These are phyloP conservation scores for Aphis gossypii DNA, from an alignment of 1,140 invertebrate genomes.

Conservation along the genomic window DNA sequence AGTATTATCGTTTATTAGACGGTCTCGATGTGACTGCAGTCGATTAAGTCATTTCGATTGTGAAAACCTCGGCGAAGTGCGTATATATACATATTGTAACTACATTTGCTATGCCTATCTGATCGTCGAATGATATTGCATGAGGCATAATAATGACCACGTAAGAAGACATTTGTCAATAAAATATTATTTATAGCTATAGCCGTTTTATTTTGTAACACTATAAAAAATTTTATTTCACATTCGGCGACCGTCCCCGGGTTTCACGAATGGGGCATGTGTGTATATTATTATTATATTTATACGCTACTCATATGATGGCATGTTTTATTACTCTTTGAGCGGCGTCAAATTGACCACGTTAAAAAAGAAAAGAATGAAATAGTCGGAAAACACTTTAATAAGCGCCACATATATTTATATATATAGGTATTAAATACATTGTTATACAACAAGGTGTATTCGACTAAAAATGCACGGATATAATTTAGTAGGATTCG, in stretches of 20 bases:
- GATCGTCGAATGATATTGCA: background rate
- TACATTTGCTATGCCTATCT: background rate
- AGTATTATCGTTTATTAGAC: background rate
- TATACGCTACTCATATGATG: background rate
- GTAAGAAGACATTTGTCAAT: conserved; percentile 18
- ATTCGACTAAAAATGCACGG: background rate
- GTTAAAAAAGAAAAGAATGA: background rate
- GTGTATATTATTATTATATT: conserved; percentile 8
- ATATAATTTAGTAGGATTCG: background rate
- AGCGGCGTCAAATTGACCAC: background rate
- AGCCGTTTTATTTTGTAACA: background rate
- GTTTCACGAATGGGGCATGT: background rate
- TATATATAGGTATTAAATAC: background rate
- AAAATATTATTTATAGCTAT: background rate
- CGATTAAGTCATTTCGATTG: background rate
- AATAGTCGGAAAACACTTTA: background rate
- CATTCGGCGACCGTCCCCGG: background rate
- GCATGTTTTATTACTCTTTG: background rate
- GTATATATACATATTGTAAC: too few relatives aligned
- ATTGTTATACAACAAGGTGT: background rate
- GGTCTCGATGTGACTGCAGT: background rate
- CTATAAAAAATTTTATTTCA: conserved; percentile 1
- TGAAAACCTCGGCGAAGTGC: background rate
- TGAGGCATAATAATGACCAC: background rate
- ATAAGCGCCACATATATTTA: background rate